Evolutionary conservation across 1,140 invertebrate species (phyloP), one percentile per base, ranked within the genome.

Genomic region (Drosophila leontia): DNA sequence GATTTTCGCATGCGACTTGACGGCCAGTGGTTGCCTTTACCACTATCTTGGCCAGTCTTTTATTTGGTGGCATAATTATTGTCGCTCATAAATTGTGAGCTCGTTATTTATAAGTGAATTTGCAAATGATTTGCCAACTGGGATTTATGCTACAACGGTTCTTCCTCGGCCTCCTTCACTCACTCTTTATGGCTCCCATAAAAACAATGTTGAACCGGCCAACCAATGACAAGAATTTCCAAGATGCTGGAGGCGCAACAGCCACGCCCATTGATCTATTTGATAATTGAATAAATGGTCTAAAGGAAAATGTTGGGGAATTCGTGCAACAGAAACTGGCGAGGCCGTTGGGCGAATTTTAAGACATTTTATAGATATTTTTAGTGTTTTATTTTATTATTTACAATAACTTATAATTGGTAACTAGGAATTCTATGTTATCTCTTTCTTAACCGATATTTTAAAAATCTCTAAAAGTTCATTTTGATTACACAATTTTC

Each of bases 1-100:
- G 84, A 88, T 86, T 86, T 86, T 83, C 77, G 64, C 80, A 72
- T 74, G 84, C 76, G 72, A 88, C 83, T 77, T 88, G 80, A 83
- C 47, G 62, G 42, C 60, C 59, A 35, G 32, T 44, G 45, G 58
- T 19, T 50, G 53, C 55, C 45, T 55, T 39, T 69, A 29, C 41
- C 47, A 47, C 50, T 63, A 56, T 81, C 76, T 77, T 53, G 8
- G 29, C 47, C 23, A 45, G 32, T 39, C 19, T 74, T 57, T 61
- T 77, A 77, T 77, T 59, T 69, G 68, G 64, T 72, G 63, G 47
- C 80, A 88, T 82, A 71, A 88, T 86, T 88, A 86, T 86, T 88
- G 84, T 83, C 76, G 67, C 82, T 80, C 80, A 86, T 80, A 88
- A 86, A 88, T 86, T 78, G 71, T 72, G 50, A 44, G 56, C 55